A percentile compares a stretch with the other conserved stretches of the same genome.
Conservation (phyloP, 2,797 vertebrate genomes). For the Ctenochaetus hawaiiensis region DNA sequence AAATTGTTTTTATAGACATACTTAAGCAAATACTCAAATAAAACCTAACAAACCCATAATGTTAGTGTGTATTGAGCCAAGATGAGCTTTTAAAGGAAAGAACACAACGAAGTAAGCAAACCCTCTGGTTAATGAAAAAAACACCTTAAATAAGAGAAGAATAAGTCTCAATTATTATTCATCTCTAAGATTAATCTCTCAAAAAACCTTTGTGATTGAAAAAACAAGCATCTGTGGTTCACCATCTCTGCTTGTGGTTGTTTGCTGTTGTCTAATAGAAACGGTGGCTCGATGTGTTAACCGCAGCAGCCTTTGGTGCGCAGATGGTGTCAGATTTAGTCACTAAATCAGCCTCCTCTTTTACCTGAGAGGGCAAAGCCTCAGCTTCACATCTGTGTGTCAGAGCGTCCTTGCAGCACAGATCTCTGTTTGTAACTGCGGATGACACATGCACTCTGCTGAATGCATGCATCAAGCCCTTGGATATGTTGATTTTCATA, state of each 20-base stretch:
- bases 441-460: conserved; percentile 17
- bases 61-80: background rate
- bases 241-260: background rate
- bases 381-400: conserved; percentile 43
- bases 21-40: background rate
- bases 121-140: background rate
- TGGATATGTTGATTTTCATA: background rate
- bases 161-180: background rate
- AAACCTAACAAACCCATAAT: background rate
- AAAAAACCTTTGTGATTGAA: background rate
- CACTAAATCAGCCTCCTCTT: conserved; percentile 7
- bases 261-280: background rate
- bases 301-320: background rate
- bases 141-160: background rate
- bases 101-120: background rate
- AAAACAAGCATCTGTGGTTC: background rate
- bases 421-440: conserved; percentile 22
- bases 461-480: background rate
- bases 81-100: background rate
- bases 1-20: too few relatives aligned
- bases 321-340: background rate
- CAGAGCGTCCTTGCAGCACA: conserved; percentile 30
- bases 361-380: conserved; percentile 44
- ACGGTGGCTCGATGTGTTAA: background rate
- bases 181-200: background rate